Percentiles rank a stretch among this genome's conserved stretches.
phyloP scores from a whole-genome alignment of 2,888 invertebrate species.

The Pristionchus maxplancki region DNA sequence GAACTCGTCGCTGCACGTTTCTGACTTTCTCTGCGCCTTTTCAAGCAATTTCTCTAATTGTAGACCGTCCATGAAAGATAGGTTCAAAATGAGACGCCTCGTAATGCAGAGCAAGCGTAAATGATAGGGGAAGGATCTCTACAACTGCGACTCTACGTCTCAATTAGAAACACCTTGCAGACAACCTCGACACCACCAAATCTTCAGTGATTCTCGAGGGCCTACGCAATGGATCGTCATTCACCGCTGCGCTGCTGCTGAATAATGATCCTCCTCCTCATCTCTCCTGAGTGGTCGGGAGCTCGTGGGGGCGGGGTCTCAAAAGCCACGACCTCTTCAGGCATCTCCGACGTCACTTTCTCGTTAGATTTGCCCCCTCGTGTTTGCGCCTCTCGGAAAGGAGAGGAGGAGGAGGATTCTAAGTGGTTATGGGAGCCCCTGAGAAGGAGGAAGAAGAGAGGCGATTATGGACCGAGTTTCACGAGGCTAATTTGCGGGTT shows the following conservation, averaged over 20 bases:
- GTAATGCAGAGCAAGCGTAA: too few species aligned
- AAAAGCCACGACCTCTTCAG: not conserved
- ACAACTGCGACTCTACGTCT: too few species aligned
- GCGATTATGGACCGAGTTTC: not conserved
- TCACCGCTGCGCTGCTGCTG: not conserved
- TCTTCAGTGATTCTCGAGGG: not conserved
- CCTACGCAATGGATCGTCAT: not conserved
- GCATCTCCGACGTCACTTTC: slow-evolving; percentile 1
- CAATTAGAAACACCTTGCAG: too few species aligned
- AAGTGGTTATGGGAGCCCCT: slow-evolving; percentile 31
- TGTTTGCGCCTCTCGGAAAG: not conserved
- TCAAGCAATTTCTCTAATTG: too few species aligned
- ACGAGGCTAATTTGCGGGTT: slow-evolving; percentile 2
- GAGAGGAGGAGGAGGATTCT: not conserved
- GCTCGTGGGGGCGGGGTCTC: not conserved
- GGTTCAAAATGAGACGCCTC: too few species aligned
- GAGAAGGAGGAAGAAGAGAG: not conserved
- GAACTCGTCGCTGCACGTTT: too few species aligned
- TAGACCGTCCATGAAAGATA: too few species aligned
- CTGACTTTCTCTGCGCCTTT: too few species aligned
- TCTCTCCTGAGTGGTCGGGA: not conserved
- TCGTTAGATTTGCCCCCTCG: slow-evolving; percentile 19
- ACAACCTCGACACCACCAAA: too few species aligned
- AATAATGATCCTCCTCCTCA: not conserved
- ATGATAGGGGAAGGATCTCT: too few species aligned